Evolutionary conservation across 1,140 invertebrate species (phyloP), one percentile per base, ranked within the genome.

Genomic region (Drosophila baimaii): DNA sequence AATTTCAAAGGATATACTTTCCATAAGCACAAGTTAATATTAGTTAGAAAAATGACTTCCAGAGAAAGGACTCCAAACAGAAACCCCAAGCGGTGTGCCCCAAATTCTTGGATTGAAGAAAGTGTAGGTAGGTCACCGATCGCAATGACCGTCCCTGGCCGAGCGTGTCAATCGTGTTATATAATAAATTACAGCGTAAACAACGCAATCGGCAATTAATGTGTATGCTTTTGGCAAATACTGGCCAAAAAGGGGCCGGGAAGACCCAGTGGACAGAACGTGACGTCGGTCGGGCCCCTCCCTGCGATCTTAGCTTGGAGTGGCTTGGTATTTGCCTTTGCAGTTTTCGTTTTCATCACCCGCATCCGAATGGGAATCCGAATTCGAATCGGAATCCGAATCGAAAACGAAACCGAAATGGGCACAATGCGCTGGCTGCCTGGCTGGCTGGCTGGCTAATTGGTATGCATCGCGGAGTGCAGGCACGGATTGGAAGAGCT

Each of bases 311-410:
- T 35, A 35, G 9, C 33, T 69, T n/a, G n/a, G n/a, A n/a, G n/a
- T n/a, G n/a, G n/a, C n/a, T n/a, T n/a, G n/a, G n/a, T n/a, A 46
- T 81, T 68, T 73, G 54, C 52, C 62, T 69, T 79, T 72, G 76
- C 84, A 63, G 71, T 81, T 81, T 68, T 61, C 81, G 66, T 90
- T 89, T 89, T 89, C 84, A 78, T 74, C 75, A 83, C 65, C 68
- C 76, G 57, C 66, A 78, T 33, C 21, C 51, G 59, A 74, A 58
- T 69, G 35, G 19, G 27, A 29, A 33, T 37, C 10, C 33, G 46
- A 55, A 74, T 71, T 64, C 68, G 49, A 76, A 77, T 49, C 21
- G 21, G 61, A 74, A 61, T 71, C 43, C 17, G 29, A 37, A 23
- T 37, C 74, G 73, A 84, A 84, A 77, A 54, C 65, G 70, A 77